phyloP scores from a whole-genome alignment of 2,113 vertebrate species.

The Cairina moschata region DNA sequence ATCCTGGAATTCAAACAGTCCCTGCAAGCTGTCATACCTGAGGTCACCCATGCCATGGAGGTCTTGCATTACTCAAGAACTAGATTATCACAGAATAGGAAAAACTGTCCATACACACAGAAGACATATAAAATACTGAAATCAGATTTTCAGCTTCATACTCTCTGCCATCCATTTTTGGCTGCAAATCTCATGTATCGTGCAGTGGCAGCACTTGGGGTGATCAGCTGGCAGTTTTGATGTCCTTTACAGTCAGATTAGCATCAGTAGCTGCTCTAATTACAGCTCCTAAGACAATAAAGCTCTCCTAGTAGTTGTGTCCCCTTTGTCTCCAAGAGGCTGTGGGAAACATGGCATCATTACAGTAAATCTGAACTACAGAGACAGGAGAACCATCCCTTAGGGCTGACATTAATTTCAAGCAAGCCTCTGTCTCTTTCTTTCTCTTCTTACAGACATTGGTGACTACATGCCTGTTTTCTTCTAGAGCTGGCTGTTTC shows the following conservation, averaged over 20 bases:
- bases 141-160: not conserved
- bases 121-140: not conserved
- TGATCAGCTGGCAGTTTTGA: not conserved
- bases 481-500: not conserved
- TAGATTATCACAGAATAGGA: not conserved
- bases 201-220: not conserved
- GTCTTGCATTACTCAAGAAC: not conserved
- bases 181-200: not conserved
- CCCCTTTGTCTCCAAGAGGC: not conserved
- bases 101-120: not conserved
- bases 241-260: not conserved
- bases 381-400: not conserved
- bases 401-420: slow-evolving; percentile 18
- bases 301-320: not conserved
- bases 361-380: not conserved
- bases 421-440: not conserved
- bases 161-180: not conserved
- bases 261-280: not conserved
- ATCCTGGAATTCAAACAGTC: not conserved
- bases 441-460: not conserved
- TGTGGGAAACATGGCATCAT: not conserved
- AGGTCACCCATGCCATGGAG: not conserved
- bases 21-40: not conserved
- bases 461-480: not conserved
- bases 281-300: not conserved